Base-by-base conservation (phyloP, 2,797 vertebrate genomes). In the Sibirionetta formosa region DNA sequence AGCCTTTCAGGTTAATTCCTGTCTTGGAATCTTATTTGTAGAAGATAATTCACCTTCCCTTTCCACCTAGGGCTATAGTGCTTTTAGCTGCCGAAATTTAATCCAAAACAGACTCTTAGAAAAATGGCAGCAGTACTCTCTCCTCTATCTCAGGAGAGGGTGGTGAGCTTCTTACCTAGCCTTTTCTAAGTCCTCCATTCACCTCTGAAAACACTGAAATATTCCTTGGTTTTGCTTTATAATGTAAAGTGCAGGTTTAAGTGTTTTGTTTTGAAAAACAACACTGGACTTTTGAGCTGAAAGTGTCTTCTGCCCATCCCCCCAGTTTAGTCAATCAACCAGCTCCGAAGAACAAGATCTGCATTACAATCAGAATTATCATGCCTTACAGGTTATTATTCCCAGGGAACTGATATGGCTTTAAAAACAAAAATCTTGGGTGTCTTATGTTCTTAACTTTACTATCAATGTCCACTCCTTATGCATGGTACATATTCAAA, bases 321-420 rank as follows among this genome's bases (percentile, higher is more conserved):
- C 27, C 9, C 27, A 44, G 61, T 38, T 23, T 26, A 54, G 65
- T 36, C 33, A 60, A 78, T 65, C 15, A 69, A 79, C 5, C 19
- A 84, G 29, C 36, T 90, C 54, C 58, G 64, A 66, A 81, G 33
- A 84, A 7, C 1, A 29, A 56, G 26, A 58, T 16, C 24, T 66
- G n/a, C 29, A 58, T 82, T 86, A 44, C 26, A 71, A 61, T 38
- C 71, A 89, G 22, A 91, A 81, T 46, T 60, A 70, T 64, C 24
- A 66, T 75, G 57, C 40, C 5, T 81, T 86, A 40, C 8, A 42
- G 33, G 27, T 35, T 92, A 82, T 11, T 69, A 7, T 46, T 90
- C 53, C 26, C 68, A 11, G 46, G 9, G 22, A 70, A 86, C 17
- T 56, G 10, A 72, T 38, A 77, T 26, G 9, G 17, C 4, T 19